Base-by-base conservation (phyloP, 2,113 vertebrate species). In the Osmerus eperlanus region DNA sequence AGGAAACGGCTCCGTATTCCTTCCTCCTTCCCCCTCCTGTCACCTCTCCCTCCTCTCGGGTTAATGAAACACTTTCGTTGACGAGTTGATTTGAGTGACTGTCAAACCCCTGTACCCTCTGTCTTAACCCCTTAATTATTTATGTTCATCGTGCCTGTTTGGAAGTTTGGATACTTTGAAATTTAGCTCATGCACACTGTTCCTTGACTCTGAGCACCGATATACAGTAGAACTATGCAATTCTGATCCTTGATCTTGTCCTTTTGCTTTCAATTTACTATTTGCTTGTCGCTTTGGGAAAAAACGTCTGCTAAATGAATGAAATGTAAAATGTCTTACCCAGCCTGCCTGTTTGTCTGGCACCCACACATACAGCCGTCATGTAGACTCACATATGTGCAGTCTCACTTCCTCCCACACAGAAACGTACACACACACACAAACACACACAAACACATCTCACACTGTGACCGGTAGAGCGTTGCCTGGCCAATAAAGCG, bases 11-110 rank as follows among this genome's bases (percentile, higher is more conserved):
- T 47, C 18, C 58, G 19, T 67, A 60, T 71, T 72, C 21, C 23
- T 0, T 61, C 51, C 71, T 12, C n/a, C 18, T 32, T 54, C 72
- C 68, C 70, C 47, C 59, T 78, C 25, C 55, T 78, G 75, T 83
- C 72, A 79, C 76, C 78, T 81, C 67, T 83, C 73, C 67, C 66
- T 80, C 81, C 80, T 56, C 62, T 68, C 0, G 69, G 84, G 87
- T 84, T 87, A 89, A 89, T 90, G 84, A 89, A 87, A 84, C 79
- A 75, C 59, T 72, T 67, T 68, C 16, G 36, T 72, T 83, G 80
- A 78, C 78, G 74, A 75, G 72, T 47, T 12, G 15, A 66, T 82
- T 78, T 55, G 59, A 73, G 68, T 41, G 71, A 66, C 87, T 73
- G 73, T 85, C 76, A 72, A 85, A 70, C 80, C 77, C 65, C 72